Percentiles rank a stretch among this genome's conserved stretches.
phyloP scores from a whole-genome alignment of 2,113 vertebrate genomes.

The Notechis scutatus region DNA sequence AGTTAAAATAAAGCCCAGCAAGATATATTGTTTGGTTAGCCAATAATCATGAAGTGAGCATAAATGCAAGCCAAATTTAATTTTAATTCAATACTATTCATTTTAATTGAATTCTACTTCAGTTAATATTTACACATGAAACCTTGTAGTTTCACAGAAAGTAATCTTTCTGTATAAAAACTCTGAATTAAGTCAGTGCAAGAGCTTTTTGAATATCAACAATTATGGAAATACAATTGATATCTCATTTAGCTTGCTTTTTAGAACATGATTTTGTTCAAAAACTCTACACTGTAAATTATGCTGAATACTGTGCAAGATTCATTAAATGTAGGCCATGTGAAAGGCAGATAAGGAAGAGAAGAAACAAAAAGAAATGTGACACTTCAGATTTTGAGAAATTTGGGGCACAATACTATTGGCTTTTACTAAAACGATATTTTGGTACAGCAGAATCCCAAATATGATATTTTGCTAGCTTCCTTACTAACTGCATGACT shows the following conservation, averaged over 20 bases:
- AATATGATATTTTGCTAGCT: background rate
- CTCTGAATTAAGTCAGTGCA: conserved; percentile 35
- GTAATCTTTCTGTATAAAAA: conserved; percentile 37
- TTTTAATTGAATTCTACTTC: conserved; percentile 56
- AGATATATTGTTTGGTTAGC: conserved; percentile 29
- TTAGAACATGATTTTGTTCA: conserved; percentile 38
- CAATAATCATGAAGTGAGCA: conserved; percentile 21
- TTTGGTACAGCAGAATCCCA: background rate
- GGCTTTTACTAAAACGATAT: background rate
- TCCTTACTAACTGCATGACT: background rate
- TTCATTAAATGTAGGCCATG: background rate
- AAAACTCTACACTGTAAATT: conserved; percentile 14
- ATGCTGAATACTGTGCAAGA: background rate
- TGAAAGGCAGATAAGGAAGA: background rate
- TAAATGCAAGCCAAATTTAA: conserved; percentile 48
- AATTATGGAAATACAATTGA: conserved; percentile 46
- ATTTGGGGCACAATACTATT: background rate
- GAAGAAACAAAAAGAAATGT: background rate
- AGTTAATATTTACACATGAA: conserved; percentile 46
- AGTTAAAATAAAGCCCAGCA: conserved; percentile 27
- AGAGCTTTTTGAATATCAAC: conserved; percentile 39
- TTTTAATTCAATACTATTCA: conserved; percentile 58
- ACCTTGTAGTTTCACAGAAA: conserved; percentile 38
- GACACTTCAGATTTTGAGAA: background rate
- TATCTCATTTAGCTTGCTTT: conserved; percentile 39